A percentile compares a stretch with the other conserved stretches of the same genome.
These are phyloP conservation scores for Ennomos erosarius DNA, from an alignment of 2,888 invertebrate species.

Conservation along the genomic window DNA sequence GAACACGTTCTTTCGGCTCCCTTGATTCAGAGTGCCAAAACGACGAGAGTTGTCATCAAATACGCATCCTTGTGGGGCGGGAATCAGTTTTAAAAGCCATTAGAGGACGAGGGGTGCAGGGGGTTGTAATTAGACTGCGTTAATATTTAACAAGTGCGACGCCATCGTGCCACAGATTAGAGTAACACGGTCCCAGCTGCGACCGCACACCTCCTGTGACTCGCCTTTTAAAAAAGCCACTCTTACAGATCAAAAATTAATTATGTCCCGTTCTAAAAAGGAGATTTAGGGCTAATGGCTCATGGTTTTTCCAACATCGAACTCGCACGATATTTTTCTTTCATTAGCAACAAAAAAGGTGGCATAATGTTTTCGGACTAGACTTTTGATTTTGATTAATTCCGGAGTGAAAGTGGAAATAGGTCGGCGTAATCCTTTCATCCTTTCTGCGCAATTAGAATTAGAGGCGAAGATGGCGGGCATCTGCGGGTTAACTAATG, in stretches of 20 bases:
- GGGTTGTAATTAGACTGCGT: slow-evolving; percentile 82
- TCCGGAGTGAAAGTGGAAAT: slow-evolving; percentile 54
- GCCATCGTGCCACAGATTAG: slow-evolving; percentile 69
- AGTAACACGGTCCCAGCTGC: slow-evolving; percentile 71
- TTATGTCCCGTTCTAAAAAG: slow-evolving; percentile 63
- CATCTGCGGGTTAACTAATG: slow-evolving; percentile 83
- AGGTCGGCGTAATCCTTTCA: slow-evolving; percentile 73
- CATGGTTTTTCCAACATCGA: slow-evolving; percentile 64
- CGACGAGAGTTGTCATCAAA: slow-evolving; percentile 82
- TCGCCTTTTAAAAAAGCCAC: slow-evolving; percentile 73
- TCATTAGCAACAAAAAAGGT: slow-evolving; percentile 45
- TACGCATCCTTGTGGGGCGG: slow-evolving; percentile 80
- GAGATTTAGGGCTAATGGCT: slow-evolving; percentile 61
- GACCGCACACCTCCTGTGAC: slow-evolving; percentile 72
- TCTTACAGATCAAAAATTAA: slow-evolving; percentile 78
- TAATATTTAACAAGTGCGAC: slow-evolving; percentile 85
- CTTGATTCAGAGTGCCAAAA: slow-evolving; percentile 59
- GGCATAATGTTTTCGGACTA: slow-evolving; percentile 18
- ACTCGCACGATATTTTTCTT: slow-evolving; percentile 51
- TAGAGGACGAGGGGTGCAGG: slow-evolving; percentile 67
- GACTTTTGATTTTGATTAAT: slow-evolving; percentile 49
- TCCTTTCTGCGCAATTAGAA: slow-evolving; percentile 77
- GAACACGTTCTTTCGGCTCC: slow-evolving; percentile 45
- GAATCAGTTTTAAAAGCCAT: slow-evolving; percentile 86
- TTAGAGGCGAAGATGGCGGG: slow-evolving; percentile 69